Evolutionary conservation across 2,888 invertebrate species (phyloP).

Genomic region (Alsophila aescularia): DNA sequence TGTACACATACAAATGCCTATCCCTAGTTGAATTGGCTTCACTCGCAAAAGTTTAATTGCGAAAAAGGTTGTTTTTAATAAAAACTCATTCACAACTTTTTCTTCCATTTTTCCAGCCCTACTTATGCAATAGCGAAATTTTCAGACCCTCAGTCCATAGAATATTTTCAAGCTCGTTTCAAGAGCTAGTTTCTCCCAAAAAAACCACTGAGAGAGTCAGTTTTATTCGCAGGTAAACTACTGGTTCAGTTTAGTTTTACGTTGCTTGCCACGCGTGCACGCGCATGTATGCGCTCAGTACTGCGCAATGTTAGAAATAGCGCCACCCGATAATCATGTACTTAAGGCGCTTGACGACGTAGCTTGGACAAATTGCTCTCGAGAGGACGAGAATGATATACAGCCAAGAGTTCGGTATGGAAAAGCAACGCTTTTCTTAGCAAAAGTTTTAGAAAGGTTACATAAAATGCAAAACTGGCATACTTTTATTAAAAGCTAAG

Average conservation of each 20-base stretch:
- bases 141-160: neutral
- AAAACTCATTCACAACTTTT: no score
- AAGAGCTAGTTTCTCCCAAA: conserved; percentile 31
- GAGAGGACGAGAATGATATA: conserved; percentile 50
- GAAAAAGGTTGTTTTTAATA: no score
- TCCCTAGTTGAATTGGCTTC: no score
- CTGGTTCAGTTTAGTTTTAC: conserved; percentile 69
- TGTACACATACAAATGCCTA: no score
- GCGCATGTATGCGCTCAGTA: no score
- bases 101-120: neutral
- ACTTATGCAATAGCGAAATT: neutral
- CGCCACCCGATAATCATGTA: no score
- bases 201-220: conserved; percentile 46
- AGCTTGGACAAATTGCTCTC: conserved; percentile 73
- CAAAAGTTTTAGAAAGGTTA: neutral
- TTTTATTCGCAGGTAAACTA: conserved; percentile 60
- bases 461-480: neutral
- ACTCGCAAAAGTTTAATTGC: no score
- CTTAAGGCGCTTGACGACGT: conserved; percentile 63
- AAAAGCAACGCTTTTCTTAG: neutral
- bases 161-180: conserved; percentile 5
- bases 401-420: conserved; percentile 30
- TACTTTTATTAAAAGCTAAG: no score
- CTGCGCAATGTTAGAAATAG: no score
- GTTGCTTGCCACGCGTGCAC: no score